Base-by-base conservation (phyloP, 2,888 invertebrate species). In the Entomobrya proxima region DNA sequence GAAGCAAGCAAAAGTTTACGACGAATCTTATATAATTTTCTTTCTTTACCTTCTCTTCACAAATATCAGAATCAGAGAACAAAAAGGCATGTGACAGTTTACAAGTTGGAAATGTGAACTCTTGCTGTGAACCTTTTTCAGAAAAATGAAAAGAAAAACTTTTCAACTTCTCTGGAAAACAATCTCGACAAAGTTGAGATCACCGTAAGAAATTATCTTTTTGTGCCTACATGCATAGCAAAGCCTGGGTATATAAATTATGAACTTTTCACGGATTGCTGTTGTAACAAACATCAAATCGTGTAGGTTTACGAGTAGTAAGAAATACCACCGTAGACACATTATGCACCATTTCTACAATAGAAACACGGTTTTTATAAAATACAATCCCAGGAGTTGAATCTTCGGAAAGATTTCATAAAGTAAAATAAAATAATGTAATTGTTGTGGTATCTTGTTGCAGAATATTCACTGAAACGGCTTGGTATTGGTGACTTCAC, bases 71-170 rank as follows among this genome's bases (percentile, higher is more conserved):
- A n/a, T n/a, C n/a, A n/a, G n/a, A 77, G 84, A 84, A 84, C 84
- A 84, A 84, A n/a, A 77, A 77, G 77, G 37, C 24, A 55, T 77
- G 84, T 84, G 84, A 84, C 84, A 84, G 84, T 84, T 77, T 76
- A 84, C 84, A 77, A 83, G 76, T 76, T 55, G 52, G 24, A 77
- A 77, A 77, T 84, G 37, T 50, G 84, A 77, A 44, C 55, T 84
- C 77, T 77, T 84, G 84, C 84, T 84, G 84, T 84, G 84, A 77
- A 55, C 75, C 82, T 76, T 83, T 64, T 61, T 77, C 37, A 74
- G 61, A 81, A 76, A 35, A 18, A 37, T 44, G 44, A 58, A 24
- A 52, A 32, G 32, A 74, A 82, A 75, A 83, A 61, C 76, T 83
- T 83, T 83, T 83, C 75, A 50, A 76, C 76, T 83, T 83, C 82